Conservation (phyloP, 2,888 invertebrate species). For the Agrotis exclamationis region DNA sequence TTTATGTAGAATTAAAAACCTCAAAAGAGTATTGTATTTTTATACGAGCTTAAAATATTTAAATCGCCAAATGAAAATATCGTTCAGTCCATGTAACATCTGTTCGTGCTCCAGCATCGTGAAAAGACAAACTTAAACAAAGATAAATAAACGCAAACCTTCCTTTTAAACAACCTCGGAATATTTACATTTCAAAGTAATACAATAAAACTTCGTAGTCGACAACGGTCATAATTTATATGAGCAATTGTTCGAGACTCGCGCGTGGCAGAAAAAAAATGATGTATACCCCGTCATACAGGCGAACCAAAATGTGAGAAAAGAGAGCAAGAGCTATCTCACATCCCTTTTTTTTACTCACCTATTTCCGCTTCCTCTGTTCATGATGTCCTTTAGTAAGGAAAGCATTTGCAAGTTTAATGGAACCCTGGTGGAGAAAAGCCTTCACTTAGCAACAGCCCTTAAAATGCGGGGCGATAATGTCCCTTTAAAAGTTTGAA, state of each 20-base stretch:
- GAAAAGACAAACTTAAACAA: slow-evolving; percentile 20
- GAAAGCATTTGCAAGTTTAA: slow-evolving; percentile 65
- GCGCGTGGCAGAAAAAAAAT: slow-evolving; percentile 28
- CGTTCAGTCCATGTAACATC: slow-evolving; percentile 18
- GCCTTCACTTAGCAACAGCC: slow-evolving; percentile 45
- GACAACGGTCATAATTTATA: slow-evolving; percentile 37
- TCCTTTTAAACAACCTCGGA: slow-evolving; percentile 11
- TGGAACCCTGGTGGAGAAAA: slow-evolving; percentile 52
- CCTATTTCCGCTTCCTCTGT: slow-evolving; percentile 54
- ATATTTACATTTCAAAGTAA: slow-evolving; percentile 18
- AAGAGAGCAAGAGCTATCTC: slow-evolving; percentile 15
- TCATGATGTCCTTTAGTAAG: slow-evolving; percentile 52
- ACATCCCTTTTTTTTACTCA: slow-evolving; percentile 48
- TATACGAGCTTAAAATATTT: slow-evolving; percentile 1
- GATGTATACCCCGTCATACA: slow-evolving; percentile 24
- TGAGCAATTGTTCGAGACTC: slow-evolving; percentile 35
- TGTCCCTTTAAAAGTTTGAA: slow-evolving; percentile 36
- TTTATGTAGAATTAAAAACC: too few relatives aligned
- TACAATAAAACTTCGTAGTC: slow-evolving; percentile 17
- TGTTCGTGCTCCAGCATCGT: slow-evolving; percentile 10
- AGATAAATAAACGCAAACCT: slow-evolving; percentile 13
- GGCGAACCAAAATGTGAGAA: slow-evolving; percentile 30
- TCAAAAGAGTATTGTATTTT: too few relatives aligned
- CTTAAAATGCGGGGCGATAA: slow-evolving; percentile 42
- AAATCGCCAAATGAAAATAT: slow-evolving; percentile 19